Percentiles rank a stretch among this genome's conserved stretches.
These are phyloP conservation scores for Drosophila murphyi DNA, from an alignment of 1,140 invertebrate species.

Conservation along the genomic window DNA sequence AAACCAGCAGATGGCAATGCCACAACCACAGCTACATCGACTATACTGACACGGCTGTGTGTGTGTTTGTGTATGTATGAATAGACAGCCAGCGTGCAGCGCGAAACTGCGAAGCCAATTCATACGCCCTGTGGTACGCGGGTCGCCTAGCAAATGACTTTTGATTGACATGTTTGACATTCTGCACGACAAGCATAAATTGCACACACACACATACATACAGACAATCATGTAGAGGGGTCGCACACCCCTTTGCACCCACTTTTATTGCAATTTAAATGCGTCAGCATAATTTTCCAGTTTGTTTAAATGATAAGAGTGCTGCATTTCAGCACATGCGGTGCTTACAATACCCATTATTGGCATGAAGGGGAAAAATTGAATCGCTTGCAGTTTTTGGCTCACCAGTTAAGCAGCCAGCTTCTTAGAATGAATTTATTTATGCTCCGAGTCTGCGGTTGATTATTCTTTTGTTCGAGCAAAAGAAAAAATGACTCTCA, in stretches of 20 bases:
- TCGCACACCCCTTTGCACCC: slow-evolving; percentile 20
- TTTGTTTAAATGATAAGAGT: slow-evolving; percentile 50
- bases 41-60: background rate
- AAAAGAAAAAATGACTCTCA: slow-evolving; percentile 3
- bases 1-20: slow-evolving; percentile 2
- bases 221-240: background rate
- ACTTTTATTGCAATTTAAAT: slow-evolving; percentile 75
- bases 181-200: slow-evolving; percentile 77
- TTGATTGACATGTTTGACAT: slow-evolving; percentile 83
- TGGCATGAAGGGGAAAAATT: slow-evolving; percentile 33
- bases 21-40: background rate
- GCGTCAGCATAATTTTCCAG: slow-evolving; percentile 75
- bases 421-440: slow-evolving; percentile 16
- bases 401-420: background rate
- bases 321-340: background rate
- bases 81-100: slow-evolving; percentile 29
- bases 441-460: slow-evolving; percentile 17
- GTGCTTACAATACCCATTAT: slow-evolving; percentile 24
- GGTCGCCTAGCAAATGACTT: slow-evolving; percentile 71
- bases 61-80: slow-evolving; percentile 27
- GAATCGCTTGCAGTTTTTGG: slow-evolving; percentile 50
- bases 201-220: slow-evolving; percentile 27
- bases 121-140: slow-evolving; percentile 52
- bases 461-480: slow-evolving; percentile 36
- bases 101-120: slow-evolving; percentile 51